Base-by-base conservation (phyloP, 2,888 invertebrate genomes). In the Atethmia centrago region DNA sequence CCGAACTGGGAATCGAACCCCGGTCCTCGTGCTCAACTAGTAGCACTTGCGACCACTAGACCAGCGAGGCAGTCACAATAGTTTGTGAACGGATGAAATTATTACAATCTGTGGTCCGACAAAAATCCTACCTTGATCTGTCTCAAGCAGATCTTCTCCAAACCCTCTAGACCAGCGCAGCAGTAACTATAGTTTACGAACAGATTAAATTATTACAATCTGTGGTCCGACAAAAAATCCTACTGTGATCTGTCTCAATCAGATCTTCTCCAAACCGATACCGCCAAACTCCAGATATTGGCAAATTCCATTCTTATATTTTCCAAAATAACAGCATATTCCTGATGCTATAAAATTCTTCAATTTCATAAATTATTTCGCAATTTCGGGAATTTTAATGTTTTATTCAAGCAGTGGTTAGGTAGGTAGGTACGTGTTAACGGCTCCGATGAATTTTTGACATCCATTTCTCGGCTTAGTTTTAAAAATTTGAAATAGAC, bases 351-450 rank as follows among this genome's bases (percentile, higher is more conserved):
- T 89, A 89, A 89, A 89, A 89, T 87, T 88, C 83, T 83, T 87
- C 86, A 83, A 86, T 88, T 86, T 71, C 71, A 89, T 90, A 90
- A 91, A 90, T 89, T 90, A 87, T 85, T 86, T 80, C 85, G 82
- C 85, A 86, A 90, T 90, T 89, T 91, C 88, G 86, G 87, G 85
- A 85, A 85, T 81, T 87, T 87, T 88, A 87, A 92, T 91, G 85
- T 90, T 89, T 92, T 89, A 92, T 91, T 92, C 91, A 91, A 82
- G 78, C 77, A 65, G 79, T 80, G 62, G 79, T 79, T 62, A 45
- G 14, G 21, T 62, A 45, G 14, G 21, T 45, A 45, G 16, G 21
- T 36, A 88, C 89, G 88, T 90, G 90, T 87, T 90, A 91, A 90
- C 90, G 87, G 86, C 80, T 71, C 71, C 86, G 80, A 87, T 88